Base-by-base conservation (phyloP, 2,888 invertebrate genomes). In the Odontomyia ornata region DNA sequence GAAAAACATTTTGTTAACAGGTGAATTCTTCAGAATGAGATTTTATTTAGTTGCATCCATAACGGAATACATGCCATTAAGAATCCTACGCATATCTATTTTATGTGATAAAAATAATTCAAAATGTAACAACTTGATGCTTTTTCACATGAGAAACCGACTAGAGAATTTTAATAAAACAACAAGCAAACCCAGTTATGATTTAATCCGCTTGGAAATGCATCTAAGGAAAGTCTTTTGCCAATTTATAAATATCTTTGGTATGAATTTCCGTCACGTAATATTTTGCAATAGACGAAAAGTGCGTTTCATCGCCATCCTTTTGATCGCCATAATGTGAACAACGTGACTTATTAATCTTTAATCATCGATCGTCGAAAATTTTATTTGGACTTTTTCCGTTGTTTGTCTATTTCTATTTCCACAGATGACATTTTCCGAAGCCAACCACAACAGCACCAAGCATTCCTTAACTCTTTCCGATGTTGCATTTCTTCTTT, bases 311-410 rank as follows among this genome's bases (percentile, higher is more conserved):
- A 36, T 30, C 57, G 30, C 57, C 36, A 60, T 69, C 57, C 75
- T 64, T 62, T 64, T 60, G 64, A 75, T 75, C 64, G 46, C 52
- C 60, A 46, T 75, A 75, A 75, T 75, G 64, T 65, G 76, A 71
- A 78, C 79, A 80, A 79, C 81, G 80, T 81, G 81, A 81, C 80
- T 79, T 80, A 80, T 80, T 80, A 79, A 79, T 79, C 78, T 79
- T 80, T 77, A 78, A 79, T 78, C 80, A 80, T 78, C 77, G 80
- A 79, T 80, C 78, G 78, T 11, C n/a, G 57, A 56, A 13, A 21
- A 23, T 57, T 73, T 73, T 43, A n/a, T 18, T 47, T 13, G 13
- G 13, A 25, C 27, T 36, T 36, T 36, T 36, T 60, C 28, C 64
- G 64, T 21, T 47, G 11, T 56, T 3, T 36, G 25, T 47, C 13